A percentile compares a stretch with the other conserved stretches of the same genome.
Conservation (phyloP, 1,140 invertebrate genomes). For the Adelges cooleyi region DNA sequence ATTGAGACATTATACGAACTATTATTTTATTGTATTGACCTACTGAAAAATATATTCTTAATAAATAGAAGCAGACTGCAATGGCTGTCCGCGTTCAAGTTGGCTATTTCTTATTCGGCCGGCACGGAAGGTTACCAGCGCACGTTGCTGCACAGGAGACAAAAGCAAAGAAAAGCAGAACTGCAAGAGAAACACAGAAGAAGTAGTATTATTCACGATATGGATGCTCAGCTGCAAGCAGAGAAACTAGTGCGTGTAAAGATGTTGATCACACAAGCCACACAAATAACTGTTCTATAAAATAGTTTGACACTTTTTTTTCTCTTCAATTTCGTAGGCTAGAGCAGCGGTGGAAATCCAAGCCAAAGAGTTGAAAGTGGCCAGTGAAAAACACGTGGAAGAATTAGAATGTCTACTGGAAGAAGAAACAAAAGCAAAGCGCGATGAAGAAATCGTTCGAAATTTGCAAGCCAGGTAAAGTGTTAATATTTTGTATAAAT, state of each 20-base stretch:
- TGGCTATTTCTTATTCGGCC: conserved; percentile 52
- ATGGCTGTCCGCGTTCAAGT: conserved; percentile 57
- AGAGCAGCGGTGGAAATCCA: conserved; percentile 53
- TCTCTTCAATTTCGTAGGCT: conserved; percentile 41
- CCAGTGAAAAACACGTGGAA: conserved; percentile 54
- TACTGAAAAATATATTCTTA: conserved; percentile 3
- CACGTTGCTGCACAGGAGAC: conserved; percentile 43
- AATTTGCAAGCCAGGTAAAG: conserved; percentile 51
- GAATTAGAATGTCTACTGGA: conserved; percentile 59
- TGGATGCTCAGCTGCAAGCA: conserved; percentile 45
- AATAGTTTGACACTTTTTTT: background rate
- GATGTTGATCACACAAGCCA: too few relatives aligned
- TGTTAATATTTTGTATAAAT: conserved; percentile 21
- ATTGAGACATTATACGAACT: too few relatives aligned
- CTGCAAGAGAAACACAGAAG: conserved; percentile 37
- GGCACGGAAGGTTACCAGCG: conserved; percentile 55
- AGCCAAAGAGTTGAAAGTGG: conserved; percentile 50
- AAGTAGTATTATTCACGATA: conserved; percentile 45
- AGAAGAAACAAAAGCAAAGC: conserved; percentile 68
- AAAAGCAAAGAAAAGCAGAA: conserved; percentile 47
- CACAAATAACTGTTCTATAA: background rate
- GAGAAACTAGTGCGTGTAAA: conserved; percentile 40
- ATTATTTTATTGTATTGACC: background rate
- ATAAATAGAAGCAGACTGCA: conserved; percentile 53
- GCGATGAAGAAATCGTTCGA: conserved; percentile 71